These are phyloP conservation scores for Drosophila acutilabella DNA, from an alignment of 2,888 invertebrate genomes.

Conservation along the genomic window DNA sequence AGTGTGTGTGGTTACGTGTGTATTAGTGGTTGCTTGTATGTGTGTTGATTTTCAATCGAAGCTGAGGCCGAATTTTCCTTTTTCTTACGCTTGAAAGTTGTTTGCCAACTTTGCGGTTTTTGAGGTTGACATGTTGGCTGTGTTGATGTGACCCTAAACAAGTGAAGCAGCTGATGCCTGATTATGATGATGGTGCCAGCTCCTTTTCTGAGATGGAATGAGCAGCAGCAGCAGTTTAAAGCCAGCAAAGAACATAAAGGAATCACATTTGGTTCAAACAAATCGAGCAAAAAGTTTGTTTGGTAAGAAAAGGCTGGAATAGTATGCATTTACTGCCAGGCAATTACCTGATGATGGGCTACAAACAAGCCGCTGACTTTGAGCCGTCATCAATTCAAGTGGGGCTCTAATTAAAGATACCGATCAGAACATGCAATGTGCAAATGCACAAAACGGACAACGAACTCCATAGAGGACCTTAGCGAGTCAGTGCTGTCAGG, in stretches of 20 bases:
- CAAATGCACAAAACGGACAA: constrained; percentile 65
- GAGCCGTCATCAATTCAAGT: constrained; percentile 72
- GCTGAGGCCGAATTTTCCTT: constrained; percentile 55
- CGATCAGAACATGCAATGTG: constrained; percentile 71
- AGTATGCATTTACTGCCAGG: constrained; percentile 78
- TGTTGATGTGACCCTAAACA: constrained; percentile 77
- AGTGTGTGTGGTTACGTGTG: constrained; percentile 10
- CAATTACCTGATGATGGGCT: constrained; percentile 77
- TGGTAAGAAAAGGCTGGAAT: constrained; percentile 46
- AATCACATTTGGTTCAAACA: constrained; percentile 34
- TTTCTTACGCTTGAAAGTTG: constrained; percentile 61
- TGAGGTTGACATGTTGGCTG: constrained; percentile 80
- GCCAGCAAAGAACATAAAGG: too few relatives aligned
- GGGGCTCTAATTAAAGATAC: constrained; percentile 75
- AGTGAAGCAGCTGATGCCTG: constrained; percentile 71
- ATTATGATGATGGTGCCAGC: constrained; percentile 61
- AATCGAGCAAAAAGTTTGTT: constrained; percentile 52
- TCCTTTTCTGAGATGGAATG: not conserved
- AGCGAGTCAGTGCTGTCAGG: not conserved
- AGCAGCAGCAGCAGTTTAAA: too few relatives aligned
- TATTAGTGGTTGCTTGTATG: constrained; percentile 24
- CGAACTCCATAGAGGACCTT: constrained; percentile 54
- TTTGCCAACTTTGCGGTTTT: constrained; percentile 81
- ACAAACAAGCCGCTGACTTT: constrained; percentile 78
- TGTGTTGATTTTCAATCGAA: constrained; percentile 78